A percentile compares a stretch with the other conserved stretches of the same genome.
Conservation (phyloP, 2,888 invertebrate species). For the Hirtodrosophila alboralis region DNA sequence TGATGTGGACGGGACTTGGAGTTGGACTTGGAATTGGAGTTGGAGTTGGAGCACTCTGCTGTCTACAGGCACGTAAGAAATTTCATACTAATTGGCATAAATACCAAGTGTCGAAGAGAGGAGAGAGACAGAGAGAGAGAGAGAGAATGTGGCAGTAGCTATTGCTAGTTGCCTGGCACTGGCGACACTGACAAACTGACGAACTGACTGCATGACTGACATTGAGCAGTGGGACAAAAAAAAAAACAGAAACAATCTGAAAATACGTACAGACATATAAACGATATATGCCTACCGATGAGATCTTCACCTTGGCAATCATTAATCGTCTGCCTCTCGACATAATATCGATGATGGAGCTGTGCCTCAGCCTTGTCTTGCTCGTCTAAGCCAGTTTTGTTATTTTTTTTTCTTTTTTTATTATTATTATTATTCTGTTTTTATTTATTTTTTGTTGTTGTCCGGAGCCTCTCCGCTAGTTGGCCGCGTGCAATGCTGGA, state of each 20-base stretch:
- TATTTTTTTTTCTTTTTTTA: slow-evolving; percentile 30
- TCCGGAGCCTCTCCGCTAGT: slow-evolving; percentile 55
- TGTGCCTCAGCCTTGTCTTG: slow-evolving; percentile 38
- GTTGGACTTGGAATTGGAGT: slow-evolving; percentile 31
- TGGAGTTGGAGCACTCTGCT: slow-evolving; percentile 35
- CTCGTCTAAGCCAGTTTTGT: slow-evolving; percentile 55
- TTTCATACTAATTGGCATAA: slow-evolving; percentile 84
- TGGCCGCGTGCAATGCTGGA: slow-evolving; percentile 79
- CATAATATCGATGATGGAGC: slow-evolving; percentile 82
- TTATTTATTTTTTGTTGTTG: slow-evolving; percentile 28
- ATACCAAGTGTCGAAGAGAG: slow-evolving; percentile 82
- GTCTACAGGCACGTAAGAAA: slow-evolving; percentile 81
- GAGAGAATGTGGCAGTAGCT: slow-evolving; percentile 22
- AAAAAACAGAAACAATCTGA: slow-evolving; percentile 29
- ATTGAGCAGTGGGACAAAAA: slow-evolving; percentile 61
- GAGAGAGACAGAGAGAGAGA: slow-evolving; percentile 34
- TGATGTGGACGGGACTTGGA: slow-evolving; percentile 41
- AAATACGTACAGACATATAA: background rate
- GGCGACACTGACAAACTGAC: slow-evolving; percentile 67
- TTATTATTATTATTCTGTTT: slow-evolving; percentile 32
- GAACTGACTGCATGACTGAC: slow-evolving; percentile 67
- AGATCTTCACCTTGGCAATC: slow-evolving; percentile 83
- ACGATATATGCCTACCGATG: slow-evolving; percentile 62
- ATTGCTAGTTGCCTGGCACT: slow-evolving; percentile 22
- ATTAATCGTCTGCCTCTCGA: slow-evolving; percentile 82